Evolutionary conservation across 2,113 vertebrate genomes (phyloP).

Genomic region (Podarcis cretensis): DNA sequence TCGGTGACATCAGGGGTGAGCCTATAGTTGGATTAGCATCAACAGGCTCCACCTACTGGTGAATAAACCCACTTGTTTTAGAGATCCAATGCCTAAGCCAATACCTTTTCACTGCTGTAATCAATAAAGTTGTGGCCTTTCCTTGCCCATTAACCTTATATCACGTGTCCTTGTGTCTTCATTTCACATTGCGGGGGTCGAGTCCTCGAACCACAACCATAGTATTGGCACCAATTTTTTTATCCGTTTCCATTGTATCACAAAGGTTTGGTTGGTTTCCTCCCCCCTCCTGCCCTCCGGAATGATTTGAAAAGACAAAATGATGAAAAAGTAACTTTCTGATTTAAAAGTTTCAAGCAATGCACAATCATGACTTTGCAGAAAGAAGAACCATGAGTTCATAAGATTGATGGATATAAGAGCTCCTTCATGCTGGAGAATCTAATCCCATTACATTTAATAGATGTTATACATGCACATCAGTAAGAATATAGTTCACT

Average conservation of each 20-base stretch:
- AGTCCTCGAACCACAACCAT: no score
- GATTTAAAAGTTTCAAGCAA: neutral
- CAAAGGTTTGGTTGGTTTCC: fast-evolving
- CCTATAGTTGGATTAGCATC: no score
- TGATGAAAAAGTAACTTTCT: neutral
- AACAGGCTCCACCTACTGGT: no score
- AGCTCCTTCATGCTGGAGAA: neutral
- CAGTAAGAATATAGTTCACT: neutral
- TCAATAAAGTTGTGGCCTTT: no score
- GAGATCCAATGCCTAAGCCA: no score
- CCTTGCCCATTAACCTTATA: no score
- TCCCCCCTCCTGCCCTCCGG: neutral
- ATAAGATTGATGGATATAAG: neutral
- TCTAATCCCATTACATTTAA: neutral
- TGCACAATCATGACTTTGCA: neutral
- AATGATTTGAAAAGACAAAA: neutral
- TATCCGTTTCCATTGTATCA: neutral
- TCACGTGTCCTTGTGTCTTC: no score
- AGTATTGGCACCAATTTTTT: neutral
- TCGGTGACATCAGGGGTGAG: no score
- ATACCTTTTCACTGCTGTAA: no score
- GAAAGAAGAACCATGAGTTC: neutral
- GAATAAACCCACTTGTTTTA: no score
- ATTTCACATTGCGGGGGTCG: no score
- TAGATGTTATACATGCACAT: fast-evolving